Evolutionary conservation across 1,140 invertebrate genomes (phyloP), one percentile per base, ranked within the genome.

Genomic region (Lepidurus arcticus): DNA sequence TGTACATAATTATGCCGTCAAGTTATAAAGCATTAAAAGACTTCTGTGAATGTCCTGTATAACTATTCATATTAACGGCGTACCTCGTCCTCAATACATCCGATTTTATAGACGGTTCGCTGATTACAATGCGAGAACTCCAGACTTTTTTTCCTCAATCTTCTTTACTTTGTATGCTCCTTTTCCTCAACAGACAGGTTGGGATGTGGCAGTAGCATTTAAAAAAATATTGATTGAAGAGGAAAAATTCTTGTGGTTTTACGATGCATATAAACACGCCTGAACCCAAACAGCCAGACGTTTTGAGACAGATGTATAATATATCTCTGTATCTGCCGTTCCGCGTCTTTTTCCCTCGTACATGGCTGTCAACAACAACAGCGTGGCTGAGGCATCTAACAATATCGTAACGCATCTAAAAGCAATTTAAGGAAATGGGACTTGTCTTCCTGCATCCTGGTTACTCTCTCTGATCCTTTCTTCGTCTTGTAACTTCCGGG

Each of bases 1-100:
- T 65, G 53, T 65, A 65, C 13, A 65, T 65, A 65, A 7, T 65
- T 21, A 65, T 65, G 53, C 53, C 53, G 53, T 65, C 53, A 65
- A n/a, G 53, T 65, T 65, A 65, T n/a, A 65, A 65, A 65, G 53
- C 53, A 65, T 65, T 65, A 65, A 65, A 65, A 65, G 53, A 65
- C 16, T 13, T 65, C 53, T n/a, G 53, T 65, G 53, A 9, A 65
- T 65, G 53, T 65, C 53, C 53, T 65, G 53, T 65, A 21, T 65
- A 65, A 65, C 53, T 65, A 65, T 65, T 65, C 53, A 65, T 65
- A 65, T 65, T 34, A 65, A 65, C 53, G 53, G 7, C 53, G 53
- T 65, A 65, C 13, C 53, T 65, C 53, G 53, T 65, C 53, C 16
- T 65, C 53, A 65, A 65, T 65, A 65, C 53, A 65, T 65, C 13